Evolutionary conservation across 2,113 vertebrate species (phyloP).

Genomic region (Poeciliopsis turrubarensis): DNA sequence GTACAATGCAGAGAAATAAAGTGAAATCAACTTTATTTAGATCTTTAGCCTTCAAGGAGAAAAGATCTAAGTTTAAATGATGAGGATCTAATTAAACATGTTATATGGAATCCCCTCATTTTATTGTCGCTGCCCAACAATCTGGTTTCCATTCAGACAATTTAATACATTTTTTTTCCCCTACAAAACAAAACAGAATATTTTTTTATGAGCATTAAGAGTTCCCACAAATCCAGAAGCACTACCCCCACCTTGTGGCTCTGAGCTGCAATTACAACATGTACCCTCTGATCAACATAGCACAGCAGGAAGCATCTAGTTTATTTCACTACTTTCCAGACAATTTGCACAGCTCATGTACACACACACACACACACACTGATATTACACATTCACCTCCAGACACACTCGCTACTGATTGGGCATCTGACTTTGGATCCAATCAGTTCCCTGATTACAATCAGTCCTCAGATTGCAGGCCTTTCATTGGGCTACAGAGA

Average conservation of each 20-base stretch:
- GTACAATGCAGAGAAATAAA: neutral
- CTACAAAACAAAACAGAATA: neutral
- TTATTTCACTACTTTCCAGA: slow-evolving; percentile 87
- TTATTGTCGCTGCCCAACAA: neutral
- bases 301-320: slow-evolving; percentile 84
- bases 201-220: neutral
- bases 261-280: neutral
- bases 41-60: neutral
- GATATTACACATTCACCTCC: slow-evolving; percentile 67
- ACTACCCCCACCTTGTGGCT: neutral
- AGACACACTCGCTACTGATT: slow-evolving; percentile 57
- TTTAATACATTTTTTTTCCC: neutral
- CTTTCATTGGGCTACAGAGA: slow-evolving; percentile 71
- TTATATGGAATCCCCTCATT: neutral
- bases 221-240: neutral
- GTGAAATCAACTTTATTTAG: neutral
- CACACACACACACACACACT: slow-evolving; percentile 61
- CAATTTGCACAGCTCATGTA: slow-evolving; percentile 72
- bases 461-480: slow-evolving; percentile 75
- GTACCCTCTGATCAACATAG: slow-evolving; percentile 29
- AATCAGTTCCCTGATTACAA: slow-evolving; percentile 70
- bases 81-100: neutral
- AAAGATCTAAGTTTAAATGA: neutral
- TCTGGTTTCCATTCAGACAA: neutral
- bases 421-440: slow-evolving; percentile 33